Evolutionary conservation across 2,113 vertebrate genomes (phyloP), one percentile per base, ranked within the genome.

Genomic region (Misgurnus anguillicaudatus): DNA sequence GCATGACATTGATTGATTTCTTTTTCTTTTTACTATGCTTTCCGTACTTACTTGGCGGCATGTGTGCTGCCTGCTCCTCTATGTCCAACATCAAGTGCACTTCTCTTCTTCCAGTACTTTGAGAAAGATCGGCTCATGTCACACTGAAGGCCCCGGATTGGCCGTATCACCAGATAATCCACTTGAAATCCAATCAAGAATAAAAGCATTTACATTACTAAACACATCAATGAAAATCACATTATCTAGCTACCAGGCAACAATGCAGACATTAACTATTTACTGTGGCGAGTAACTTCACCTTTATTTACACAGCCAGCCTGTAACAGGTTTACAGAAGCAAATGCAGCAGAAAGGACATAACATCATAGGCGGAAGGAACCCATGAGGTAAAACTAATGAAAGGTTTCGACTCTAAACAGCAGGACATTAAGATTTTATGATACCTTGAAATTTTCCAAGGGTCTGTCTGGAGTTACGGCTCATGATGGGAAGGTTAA

Each of bases 401-500:
- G 4, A 73, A 9, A 51, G 3, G 13, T 51, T 70, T 38, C 9
- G 16, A 55, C 24, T 38, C 14, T 53, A 1, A 31, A 21, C n/a
- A 42, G 3, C 17, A 58, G 53, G 4, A 41, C 21, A 45, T 6
- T 5, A 3, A 47, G n/a, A n/a, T 57, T 57, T 19, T 8, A 6
- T 13, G 24, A 3, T 91, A 98, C 98, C 98, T 95, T 94, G 89
- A 9, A 99, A 96, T 96, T 96, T 99, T 67, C 98, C 98, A 48
- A 99, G 94, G 3, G 98, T 96, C 87, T 95, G 95, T 79, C 97
- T 94, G 60, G 93, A 94, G 79, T 93, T 97, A 77, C 95, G 93
- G 77, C 92, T 94, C 96, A 99, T 99, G 78, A 99, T 99, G 41
- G 97, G 97, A 80, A 99, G 94, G 0, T 95, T 97, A 9, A 93